phyloP scores from a whole-genome alignment of 2,113 vertebrate species.

The Scomber japonicus region DNA sequence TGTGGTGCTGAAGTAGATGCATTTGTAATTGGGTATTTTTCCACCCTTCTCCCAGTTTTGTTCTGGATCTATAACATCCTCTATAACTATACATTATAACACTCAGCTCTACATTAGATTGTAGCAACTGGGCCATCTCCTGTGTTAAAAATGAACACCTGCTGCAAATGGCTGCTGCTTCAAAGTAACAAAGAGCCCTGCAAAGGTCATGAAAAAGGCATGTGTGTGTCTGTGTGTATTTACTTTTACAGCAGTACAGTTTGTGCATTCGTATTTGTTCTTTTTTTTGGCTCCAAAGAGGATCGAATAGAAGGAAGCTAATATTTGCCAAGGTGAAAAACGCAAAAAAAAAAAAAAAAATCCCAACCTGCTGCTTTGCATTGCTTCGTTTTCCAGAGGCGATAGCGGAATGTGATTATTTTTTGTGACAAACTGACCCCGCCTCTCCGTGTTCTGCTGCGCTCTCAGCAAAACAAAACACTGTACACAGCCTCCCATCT shows the following conservation, averaged over 20 bases:
- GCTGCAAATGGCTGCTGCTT: slow-evolving; percentile 42
- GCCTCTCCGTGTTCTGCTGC: slow-evolving; percentile 40
- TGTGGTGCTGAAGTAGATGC: background rate
- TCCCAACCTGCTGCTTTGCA: slow-evolving; percentile 41
- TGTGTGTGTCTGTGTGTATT: slow-evolving; percentile 22
- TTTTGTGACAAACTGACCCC: slow-evolving; percentile 46
- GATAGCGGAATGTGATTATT: slow-evolving; percentile 47
- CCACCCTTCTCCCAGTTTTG: background rate
- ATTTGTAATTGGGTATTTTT: background rate
- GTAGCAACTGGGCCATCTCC: too few species aligned
- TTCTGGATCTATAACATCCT: too few species aligned
- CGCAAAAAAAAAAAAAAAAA: slow-evolving; percentile 2
- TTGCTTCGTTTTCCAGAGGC: slow-evolving; percentile 25
- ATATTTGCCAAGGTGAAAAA: slow-evolving; percentile 46
- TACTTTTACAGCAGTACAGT: background rate
- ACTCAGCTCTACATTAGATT: too few species aligned
- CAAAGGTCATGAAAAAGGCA: slow-evolving; percentile 63
- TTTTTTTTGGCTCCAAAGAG: slow-evolving; percentile 23
- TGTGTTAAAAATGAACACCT: too few species aligned
- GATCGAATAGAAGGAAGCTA: background rate
- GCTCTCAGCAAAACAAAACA: slow-evolving; percentile 47
- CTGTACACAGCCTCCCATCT: slow-evolving; percentile 42
- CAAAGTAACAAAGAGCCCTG: slow-evolving; percentile 31
- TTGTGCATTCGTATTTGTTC: slow-evolving; percentile 3
- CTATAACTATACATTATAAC: too few species aligned